phyloP scores from a whole-genome alignment of 2,797 vertebrate species.

The Sebastes umbrosus region DNA sequence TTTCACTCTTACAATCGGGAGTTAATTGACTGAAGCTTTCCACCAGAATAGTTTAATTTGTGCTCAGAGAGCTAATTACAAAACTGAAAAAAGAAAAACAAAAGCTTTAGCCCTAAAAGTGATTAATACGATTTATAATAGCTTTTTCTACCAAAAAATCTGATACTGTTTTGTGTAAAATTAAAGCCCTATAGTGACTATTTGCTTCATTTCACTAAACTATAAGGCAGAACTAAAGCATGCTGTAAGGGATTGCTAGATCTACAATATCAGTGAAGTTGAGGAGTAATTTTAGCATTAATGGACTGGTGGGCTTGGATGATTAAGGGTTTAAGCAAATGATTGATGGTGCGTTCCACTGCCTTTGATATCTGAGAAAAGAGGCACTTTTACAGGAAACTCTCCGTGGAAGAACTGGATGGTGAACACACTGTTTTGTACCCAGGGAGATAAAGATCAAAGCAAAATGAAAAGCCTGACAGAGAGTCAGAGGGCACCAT shows the following conservation, averaged over 20 bases:
- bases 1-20: constrained; percentile 26
- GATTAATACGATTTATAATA: constrained; percentile 15
- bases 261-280: constrained; percentile 9
- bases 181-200: constrained; percentile 7
- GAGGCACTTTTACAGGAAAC: constrained; percentile 1
- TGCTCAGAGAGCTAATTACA: constrained; percentile 47
- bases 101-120: constrained; percentile 5
- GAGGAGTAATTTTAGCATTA: constrained; percentile 34
- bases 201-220: constrained; percentile 26
- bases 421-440: constrained; percentile 20
- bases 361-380: constrained; percentile 28
- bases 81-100: constrained; percentile 19
- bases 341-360: constrained; percentile 31
- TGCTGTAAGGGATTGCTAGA: constrained; percentile 1
- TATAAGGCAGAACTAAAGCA: neutral
- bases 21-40: constrained; percentile 53
- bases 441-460: constrained; percentile 29
- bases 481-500: constrained; percentile 7
- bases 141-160: constrained; percentile 5
- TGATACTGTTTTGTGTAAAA: constrained; percentile 11
- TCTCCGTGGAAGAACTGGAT: neutral
- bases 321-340: constrained; percentile 44
- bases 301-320: constrained; percentile 28
- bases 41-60: constrained; percentile 44
- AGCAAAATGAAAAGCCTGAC: constrained; percentile 28